A percentile compares a stretch with the other conserved stretches of the same genome.
phyloP scores from a whole-genome alignment of 1,140 invertebrate species.

The Palaemon carinicauda region DNA sequence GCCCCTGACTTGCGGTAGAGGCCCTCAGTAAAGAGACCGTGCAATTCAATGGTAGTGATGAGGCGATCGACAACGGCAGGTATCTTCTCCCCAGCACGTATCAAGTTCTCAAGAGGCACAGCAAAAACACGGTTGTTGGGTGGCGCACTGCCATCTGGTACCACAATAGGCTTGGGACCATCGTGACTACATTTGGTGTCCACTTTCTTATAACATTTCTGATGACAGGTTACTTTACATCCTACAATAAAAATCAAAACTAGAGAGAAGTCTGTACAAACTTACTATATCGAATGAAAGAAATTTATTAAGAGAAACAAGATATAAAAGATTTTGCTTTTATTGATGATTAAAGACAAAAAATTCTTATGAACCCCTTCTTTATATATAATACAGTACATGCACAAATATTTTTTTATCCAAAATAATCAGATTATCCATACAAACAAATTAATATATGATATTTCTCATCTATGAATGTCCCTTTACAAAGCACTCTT shows the following conservation, averaged over 20 bases:
- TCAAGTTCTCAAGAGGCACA: constrained; percentile 66
- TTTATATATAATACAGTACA: too few species aligned
- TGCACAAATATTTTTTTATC: too few species aligned
- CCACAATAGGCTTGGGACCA: constrained; percentile 52
- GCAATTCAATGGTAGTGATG: constrained; percentile 89
- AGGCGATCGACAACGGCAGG: constrained; percentile 86
- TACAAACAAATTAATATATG: too few species aligned
- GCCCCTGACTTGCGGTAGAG: constrained; percentile 93
- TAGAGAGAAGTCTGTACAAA: too few species aligned
- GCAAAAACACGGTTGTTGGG: constrained; percentile 67
- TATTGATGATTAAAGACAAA: too few species aligned
- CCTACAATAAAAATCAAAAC: constrained; percentile 91
- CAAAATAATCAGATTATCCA: too few species aligned
- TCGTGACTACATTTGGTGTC: constrained; percentile 61
- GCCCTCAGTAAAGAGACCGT: constrained; percentile 90
- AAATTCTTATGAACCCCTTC: too few species aligned
- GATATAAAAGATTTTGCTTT: too few species aligned
- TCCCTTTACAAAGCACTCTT: too few species aligned
- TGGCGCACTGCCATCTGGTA: background rate
- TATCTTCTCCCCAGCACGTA: constrained; percentile 71
- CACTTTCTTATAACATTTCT: constrained; percentile 86
- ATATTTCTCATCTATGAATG: too few species aligned
- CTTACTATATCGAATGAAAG: too few species aligned
- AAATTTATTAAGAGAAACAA: too few species aligned
- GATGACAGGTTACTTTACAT: constrained; percentile 93